These are phyloP conservation scores for Cherax quadricarinatus DNA, from an alignment of 1,140 invertebrate genomes.

Conservation along the genomic window DNA sequence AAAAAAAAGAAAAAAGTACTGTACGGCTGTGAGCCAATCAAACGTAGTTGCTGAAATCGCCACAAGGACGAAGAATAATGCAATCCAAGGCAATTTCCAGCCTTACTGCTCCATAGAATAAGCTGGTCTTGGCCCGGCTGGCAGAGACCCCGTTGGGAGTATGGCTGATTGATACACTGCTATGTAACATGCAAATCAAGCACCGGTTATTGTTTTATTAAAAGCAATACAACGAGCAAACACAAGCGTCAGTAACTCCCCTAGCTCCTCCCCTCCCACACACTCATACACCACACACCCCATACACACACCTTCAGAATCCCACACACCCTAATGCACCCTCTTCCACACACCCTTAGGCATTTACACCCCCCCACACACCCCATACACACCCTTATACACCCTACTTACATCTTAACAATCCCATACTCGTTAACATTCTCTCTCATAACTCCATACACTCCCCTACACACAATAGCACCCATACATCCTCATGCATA, in stretches of 20 bases:
- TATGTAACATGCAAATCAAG: constrained; percentile 46
- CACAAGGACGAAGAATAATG: background rate
- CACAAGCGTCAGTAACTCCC: constrained; percentile 1
- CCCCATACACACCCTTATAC: too few species aligned
- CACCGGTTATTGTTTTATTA: constrained; percentile 38
- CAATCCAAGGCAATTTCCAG: background rate
- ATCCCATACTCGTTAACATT: too few species aligned
- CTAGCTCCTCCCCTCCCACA: background rate
- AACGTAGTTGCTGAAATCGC: background rate
- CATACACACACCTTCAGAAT: background rate
- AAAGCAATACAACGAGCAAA: constrained; percentile 37
- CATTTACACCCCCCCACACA: background rate
- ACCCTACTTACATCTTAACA: too few species aligned
- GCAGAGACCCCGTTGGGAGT: background rate
- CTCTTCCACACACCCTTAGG: background rate
- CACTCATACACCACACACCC: background rate
- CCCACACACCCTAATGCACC: too few species aligned
- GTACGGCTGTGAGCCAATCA: background rate
- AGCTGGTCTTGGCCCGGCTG: background rate
- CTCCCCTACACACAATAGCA: too few species aligned
- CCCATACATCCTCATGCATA: background rate
- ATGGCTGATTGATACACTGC: constrained; percentile 27
- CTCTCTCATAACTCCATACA: too few species aligned
- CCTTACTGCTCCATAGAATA: background rate
- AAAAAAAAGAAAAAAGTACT: background rate